These are phyloP conservation scores for Hoplodrina ambigua DNA, from an alignment of 2,888 invertebrate species.

Conservation along the genomic window DNA sequence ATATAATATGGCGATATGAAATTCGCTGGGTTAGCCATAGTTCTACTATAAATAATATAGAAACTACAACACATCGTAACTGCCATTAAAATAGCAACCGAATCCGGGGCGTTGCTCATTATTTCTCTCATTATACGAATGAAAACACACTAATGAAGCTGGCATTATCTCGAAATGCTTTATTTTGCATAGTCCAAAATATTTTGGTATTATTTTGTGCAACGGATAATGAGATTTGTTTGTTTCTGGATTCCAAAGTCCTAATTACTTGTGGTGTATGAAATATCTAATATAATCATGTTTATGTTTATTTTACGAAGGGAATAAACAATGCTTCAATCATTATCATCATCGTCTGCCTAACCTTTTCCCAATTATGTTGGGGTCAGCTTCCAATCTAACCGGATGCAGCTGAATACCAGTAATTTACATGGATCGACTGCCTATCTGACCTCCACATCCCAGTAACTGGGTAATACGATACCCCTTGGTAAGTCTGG, in stretches of 20 bases:
- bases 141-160: conserved; percentile 43
- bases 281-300: conserved; percentile 17
- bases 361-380: too few relatives aligned
- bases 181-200: conserved; percentile 7
- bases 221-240: conserved; percentile 12
- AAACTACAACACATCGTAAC: not conserved
- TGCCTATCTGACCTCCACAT: too few relatives aligned
- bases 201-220: conserved; percentile 19
- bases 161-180: conserved; percentile 10
- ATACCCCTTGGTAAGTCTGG: too few relatives aligned
- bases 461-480: too few relatives aligned
- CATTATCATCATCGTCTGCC: too few relatives aligned
- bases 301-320: not conserved
- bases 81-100: conserved; percentile 47
- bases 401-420: too few relatives aligned
- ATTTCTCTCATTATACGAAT: conserved; percentile 35
- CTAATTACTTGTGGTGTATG: conserved; percentile 27
- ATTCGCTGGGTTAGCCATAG: too few relatives aligned
- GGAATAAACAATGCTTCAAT: conserved; percentile 15
- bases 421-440: too few relatives aligned
- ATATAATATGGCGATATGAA: too few relatives aligned
- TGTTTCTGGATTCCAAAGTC: not conserved
- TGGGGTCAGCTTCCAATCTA: too few relatives aligned
- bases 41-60: too few relatives aligned
- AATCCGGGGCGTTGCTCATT: conserved; percentile 40